Base-by-base conservation (phyloP, 1,140 invertebrate genomes). In the Diachasma alloeum region DNA sequence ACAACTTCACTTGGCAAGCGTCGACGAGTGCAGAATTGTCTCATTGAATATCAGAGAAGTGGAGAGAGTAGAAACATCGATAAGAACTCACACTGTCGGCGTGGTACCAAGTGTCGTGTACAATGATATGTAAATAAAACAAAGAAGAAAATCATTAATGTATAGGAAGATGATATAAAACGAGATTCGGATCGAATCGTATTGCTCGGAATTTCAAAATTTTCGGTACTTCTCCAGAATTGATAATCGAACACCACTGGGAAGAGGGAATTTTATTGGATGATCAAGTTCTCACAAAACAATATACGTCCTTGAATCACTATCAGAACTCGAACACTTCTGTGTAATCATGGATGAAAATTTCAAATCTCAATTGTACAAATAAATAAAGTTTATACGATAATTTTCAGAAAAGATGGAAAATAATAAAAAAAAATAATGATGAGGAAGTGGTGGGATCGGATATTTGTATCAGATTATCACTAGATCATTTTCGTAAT, bases 311-410 rank as follows among this genome's bases (percentile, higher is more conserved):
- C 59, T 26, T 63, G 19, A 63, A 63, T 63, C 59, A 63, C 15
- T 63, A 31, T 26, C 59, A 63, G 59, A 56, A 56, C 48, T 56
- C 8, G 48, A 56, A 24, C 9, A 6, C 24, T 63, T 63, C 59
- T 63, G 48, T 48, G 17, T 56, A 63, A 63, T 26, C 59, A 26
- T 24, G 19, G n/a, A 22, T 56, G 19, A 19, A 63, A 19, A 24
- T 63, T 63, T 63, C 59, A 63, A 63, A 26, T 63, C 59, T 63
- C 59, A 63, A 63, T 63, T 63, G 59, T 63, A 63, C 59, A 63
- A 63, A 63, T 63, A 24, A 8, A 63, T 63, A 63, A 63, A 26
- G 24, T 63, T 63, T 63, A 63, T 63, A 63, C 59, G 59, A 63
- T 63, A 63, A 63, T 63, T 63, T 63, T 63, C 59, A 63, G 59